Evolutionary conservation across 1,140 invertebrate genomes (phyloP), one percentile per base, ranked within the genome.

Genomic region (Pogonognathellus flavescens): DNA sequence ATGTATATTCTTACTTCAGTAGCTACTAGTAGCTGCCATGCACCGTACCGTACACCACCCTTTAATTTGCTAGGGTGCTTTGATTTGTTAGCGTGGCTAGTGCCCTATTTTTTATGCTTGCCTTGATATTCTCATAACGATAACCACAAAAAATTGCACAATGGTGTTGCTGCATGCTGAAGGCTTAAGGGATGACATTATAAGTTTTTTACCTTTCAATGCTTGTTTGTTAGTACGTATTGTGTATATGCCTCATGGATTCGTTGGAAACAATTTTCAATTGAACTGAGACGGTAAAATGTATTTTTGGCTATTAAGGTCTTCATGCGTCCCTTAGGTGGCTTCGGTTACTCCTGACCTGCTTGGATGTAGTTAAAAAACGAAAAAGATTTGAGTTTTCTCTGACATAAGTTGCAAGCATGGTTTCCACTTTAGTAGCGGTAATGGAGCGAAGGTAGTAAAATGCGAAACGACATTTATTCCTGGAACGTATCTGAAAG

Each of bases 101-200:
- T 86, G 70, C 82, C 86, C 70, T 82, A 80, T 83, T 86, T 86
- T 86, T 86, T 86, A 83, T 83, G 55, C 82, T 57, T 72, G 49
- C 49, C 83, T 85, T 82, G 62, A 72, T 50, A 83, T 81, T 53
- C 52, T 8, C 31, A 84, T 72, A 18, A 59, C 31, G 20, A 85
- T 57, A 83, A 85, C 85, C 87, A 86, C 87, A 88, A 88, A 88
- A 88, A 88, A 88, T 86, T 85, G 87, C 85, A 88, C 70, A 88
- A 88, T 85, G 62, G 60, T 57, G 22, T 25, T 20, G 11, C 53
- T 55, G 18, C 18, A 18, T 49, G 70, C 70, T 50, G 11, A 76
- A 31, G 70, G 70, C 70, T 49, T 31, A 76, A n/a, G 70, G 22
- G 4, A 50, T 76, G 2, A 18, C 18, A 31, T 16, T 76, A 76